Conservation (phyloP, 2,113 vertebrate genomes). For the Sylvicapra grimmia region DNA sequence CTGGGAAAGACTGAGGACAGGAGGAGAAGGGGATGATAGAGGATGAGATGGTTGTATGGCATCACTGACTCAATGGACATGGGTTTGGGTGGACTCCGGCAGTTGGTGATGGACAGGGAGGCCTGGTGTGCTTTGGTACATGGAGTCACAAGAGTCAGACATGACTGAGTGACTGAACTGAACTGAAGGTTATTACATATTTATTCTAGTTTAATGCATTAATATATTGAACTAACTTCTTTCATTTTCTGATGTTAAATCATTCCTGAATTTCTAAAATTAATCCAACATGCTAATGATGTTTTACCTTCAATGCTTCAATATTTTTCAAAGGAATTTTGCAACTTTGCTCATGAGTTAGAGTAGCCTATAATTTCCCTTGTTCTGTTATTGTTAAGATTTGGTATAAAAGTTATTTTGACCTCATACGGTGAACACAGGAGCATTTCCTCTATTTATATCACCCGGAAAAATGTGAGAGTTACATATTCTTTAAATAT, state of each 20-base stretch:
- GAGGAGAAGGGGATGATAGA: neutral
- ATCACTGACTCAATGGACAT: neutral
- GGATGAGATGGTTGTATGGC: neutral
- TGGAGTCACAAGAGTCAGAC: neutral
- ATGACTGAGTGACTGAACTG: rapidly evolving
- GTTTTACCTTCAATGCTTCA: neutral
- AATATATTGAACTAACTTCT: neutral
- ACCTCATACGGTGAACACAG: neutral
- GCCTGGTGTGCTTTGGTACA: too few relatives aligned
- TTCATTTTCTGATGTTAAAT: neutral
- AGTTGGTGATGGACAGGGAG: neutral
- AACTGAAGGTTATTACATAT: neutral
- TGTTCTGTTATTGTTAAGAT: neutral
- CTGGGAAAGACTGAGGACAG: neutral
- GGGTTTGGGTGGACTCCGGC: neutral
- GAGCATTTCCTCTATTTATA: neutral
- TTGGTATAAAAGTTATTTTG: neutral
- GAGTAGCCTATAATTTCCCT: neutral
- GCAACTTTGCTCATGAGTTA: neutral
- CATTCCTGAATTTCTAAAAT: neutral
- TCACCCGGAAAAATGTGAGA: neutral
- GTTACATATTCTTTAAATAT: neutral
- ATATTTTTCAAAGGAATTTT: neutral
- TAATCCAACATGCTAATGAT: neutral
- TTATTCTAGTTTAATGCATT: neutral